Base-by-base conservation (phyloP, 2,113 vertebrate species). In the Isichthys henryi region DNA sequence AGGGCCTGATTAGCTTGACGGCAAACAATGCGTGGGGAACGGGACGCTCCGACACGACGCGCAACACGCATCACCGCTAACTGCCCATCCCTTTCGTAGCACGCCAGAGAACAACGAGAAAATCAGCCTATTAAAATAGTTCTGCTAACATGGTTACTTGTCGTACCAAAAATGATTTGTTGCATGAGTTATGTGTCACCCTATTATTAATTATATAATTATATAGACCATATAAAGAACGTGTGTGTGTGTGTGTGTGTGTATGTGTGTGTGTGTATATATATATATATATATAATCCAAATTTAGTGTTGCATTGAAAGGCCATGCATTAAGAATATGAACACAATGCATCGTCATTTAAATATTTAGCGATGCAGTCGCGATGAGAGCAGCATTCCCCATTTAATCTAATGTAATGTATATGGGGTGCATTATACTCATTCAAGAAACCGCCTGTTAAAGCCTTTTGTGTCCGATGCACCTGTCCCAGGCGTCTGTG, bases 381-480 rank as follows among this genome's bases (percentile, higher is more conserved):
- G 17, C 17, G 13, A n/a, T 74, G 45, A 74, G 52, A 89, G 0
- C 48, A 89, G 35, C 52, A 39, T 21, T 83, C 19, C 35, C 74
- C 31, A 89, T 56, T 52, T 27, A 46, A 83, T 48, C 88, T 45
- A 15, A 49, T 56, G 50, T 46, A 87, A 84, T 27, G 88, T 92
- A 89, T 91, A 91, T 92, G 19, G 50, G 88, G 89, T 91, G 91
- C 91, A 93, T 93, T 94, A 93, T 93, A 94, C 92, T 92, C 92
- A 93, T 93, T 91, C 91, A 93, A 80, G 74, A 80, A 19, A 80
- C 74, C 10, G 74, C 35, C 35, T 27, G 83, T 27, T 86, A 43
- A 77, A 48, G 23, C 83, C 83, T 27, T 46, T 94, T 92, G 93
- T 91, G 93, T 94, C 91, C 91, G 89, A 91, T 92, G 50, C 91